A percentile compares a stretch with the other conserved stretches of the same genome.
phyloP scores from a whole-genome alignment of 2,113 vertebrate genomes.

The Dryoscopus gambensis region DNA sequence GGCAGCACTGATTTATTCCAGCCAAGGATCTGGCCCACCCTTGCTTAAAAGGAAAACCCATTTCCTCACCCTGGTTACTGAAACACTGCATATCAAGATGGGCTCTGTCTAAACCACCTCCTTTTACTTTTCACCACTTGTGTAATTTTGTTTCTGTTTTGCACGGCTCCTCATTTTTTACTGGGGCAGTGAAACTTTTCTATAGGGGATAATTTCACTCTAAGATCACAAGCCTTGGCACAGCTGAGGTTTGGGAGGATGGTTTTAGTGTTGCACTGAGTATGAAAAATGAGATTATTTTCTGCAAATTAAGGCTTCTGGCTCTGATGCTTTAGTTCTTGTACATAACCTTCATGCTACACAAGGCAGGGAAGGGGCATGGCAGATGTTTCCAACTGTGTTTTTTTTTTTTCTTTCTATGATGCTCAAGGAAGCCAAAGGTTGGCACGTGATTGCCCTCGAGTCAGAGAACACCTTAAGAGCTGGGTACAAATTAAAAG shows the following conservation, averaged over 20 bases:
- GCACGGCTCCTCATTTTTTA: not conserved
- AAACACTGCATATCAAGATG: not conserved
- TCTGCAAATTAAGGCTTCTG: not conserved
- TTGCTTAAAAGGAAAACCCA: constrained; percentile 11
- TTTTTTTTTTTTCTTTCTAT: not conserved
- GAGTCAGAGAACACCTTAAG: constrained; percentile 8
- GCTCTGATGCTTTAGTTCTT: not conserved
- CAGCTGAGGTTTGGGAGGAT: not conserved
- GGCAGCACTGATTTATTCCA: not conserved
- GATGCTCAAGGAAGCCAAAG: not conserved
- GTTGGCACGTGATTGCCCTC: not conserved
- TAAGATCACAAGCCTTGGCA: not conserved
- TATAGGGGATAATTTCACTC: not conserved
- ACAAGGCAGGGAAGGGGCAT: not conserved
- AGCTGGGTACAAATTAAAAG: not conserved
- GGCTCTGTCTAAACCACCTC: not conserved
- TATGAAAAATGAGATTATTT: not conserved
- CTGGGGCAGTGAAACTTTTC: not conserved
- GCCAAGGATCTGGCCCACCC: not conserved
- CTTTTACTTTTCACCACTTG: constrained; percentile 30
- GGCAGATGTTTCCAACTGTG: not conserved
- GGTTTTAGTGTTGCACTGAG: not conserved
- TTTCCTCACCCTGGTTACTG: constrained; percentile 3
- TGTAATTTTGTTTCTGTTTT: not conserved
- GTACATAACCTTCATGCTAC: not conserved